A percentile compares a stretch with the other conserved stretches of the same genome.
Evolutionary conservation across 2,888 invertebrate genomes (phyloP).

Genomic region (Eustalomyia histrio): DNA sequence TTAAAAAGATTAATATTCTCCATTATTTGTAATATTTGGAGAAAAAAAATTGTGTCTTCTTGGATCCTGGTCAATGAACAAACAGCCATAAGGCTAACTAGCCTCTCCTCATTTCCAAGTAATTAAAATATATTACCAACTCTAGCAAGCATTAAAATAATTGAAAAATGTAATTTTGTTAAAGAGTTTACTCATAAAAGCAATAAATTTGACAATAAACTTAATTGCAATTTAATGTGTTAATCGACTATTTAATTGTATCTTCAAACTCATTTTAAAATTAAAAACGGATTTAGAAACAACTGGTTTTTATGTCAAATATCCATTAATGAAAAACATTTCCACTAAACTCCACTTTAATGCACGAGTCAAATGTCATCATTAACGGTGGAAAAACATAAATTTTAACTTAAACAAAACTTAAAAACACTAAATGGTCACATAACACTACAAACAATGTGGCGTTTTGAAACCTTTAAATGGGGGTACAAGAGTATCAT

Average conservation of each 20-base stretch:
- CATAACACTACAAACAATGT: not conserved
- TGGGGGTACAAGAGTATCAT: not conserved
- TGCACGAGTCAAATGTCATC: constrained; percentile 30
- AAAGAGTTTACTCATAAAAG: not conserved
- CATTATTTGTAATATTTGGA: too few relatives aligned
- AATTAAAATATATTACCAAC: too few relatives aligned
- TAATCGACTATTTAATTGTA: constrained; percentile 19
- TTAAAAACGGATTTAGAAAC: not conserved
- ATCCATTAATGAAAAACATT: constrained; percentile 14
- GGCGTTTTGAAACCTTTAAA: constrained; percentile 11
- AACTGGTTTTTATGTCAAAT: constrained; percentile 22
- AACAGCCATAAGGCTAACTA: too few relatives aligned
- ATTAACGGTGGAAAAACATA: constrained; percentile 2
- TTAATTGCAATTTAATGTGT: not conserved
- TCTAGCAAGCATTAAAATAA: not conserved
- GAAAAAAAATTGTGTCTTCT: too few relatives aligned
- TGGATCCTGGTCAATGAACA: too few relatives aligned
- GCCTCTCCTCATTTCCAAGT: too few relatives aligned
- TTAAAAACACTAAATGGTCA: constrained; percentile 2
- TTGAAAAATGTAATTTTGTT: not conserved
- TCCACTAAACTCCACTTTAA: too few relatives aligned
- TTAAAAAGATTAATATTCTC: too few relatives aligned
- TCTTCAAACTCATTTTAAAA: constrained; percentile 1
- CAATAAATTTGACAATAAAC: not conserved
- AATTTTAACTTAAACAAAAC: constrained; percentile 21